phyloP scores from a whole-genome alignment of 2,797 vertebrate genomes.

The Tympanoctomys barrerae region DNA sequence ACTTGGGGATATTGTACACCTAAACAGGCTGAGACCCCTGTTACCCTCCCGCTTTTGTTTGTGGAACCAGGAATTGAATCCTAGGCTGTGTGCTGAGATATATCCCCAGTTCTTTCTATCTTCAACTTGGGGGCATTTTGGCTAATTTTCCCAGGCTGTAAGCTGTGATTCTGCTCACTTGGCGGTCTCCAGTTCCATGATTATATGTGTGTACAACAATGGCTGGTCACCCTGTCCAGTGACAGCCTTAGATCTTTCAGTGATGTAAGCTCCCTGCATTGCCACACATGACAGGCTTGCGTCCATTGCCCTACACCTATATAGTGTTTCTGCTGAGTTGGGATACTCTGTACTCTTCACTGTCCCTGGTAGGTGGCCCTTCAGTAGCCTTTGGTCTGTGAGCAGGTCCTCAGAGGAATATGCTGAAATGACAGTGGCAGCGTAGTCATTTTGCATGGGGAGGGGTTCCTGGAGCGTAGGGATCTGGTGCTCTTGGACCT shows the following conservation, averaged over 20 bases:
- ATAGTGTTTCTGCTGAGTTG: background rate
- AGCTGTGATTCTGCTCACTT: background rate
- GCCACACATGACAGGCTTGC: background rate
- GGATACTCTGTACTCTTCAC: background rate
- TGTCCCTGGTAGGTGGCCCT: background rate
- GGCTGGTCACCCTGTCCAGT: background rate
- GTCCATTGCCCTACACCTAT: background rate
- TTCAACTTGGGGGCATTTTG: background rate
- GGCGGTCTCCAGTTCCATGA: background rate
- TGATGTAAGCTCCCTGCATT: background rate
- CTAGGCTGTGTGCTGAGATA: background rate
- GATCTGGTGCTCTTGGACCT: accelerated
- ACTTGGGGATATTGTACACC: background rate
- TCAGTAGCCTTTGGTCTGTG: background rate
- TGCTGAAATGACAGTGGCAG: background rate
- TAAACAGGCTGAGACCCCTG: background rate
- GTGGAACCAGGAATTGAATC: background rate
- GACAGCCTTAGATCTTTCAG: background rate
- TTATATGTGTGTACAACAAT: background rate
- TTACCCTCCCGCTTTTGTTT: background rate
- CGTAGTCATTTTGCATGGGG: background rate
- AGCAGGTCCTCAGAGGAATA: background rate
- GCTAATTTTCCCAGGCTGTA: background rate
- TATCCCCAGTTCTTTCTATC: background rate
- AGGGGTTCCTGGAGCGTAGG: background rate